Percentiles rank a stretch among this genome's conserved stretches.
These are phyloP conservation scores for Gadus macrocephalus DNA, from an alignment of 2,113 vertebrate species.

Conservation along the genomic window DNA sequence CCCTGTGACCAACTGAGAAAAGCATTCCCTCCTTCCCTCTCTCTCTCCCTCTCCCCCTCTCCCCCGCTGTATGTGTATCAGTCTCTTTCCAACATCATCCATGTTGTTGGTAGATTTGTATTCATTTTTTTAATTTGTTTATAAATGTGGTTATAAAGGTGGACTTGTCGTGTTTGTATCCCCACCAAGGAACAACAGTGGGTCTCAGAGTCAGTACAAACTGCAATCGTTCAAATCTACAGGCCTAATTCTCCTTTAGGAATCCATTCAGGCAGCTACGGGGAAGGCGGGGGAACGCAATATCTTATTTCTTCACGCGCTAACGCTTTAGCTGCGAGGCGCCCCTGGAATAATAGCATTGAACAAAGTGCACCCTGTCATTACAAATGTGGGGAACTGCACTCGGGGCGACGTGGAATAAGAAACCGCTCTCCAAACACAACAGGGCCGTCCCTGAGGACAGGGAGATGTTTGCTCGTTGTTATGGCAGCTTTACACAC, in stretches of 20 bases:
- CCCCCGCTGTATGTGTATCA: no score
- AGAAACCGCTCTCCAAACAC: conserved; percentile 35
- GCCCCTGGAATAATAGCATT: conserved; percentile 23
- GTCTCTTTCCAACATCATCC: no score
- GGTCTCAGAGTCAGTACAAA: neutral
- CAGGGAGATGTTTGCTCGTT: conserved; percentile 60
- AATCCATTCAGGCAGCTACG: neutral
- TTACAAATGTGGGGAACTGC: conserved; percentile 35
- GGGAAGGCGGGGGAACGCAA: neutral
- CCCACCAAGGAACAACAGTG: neutral
- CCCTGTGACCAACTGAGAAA: no score
- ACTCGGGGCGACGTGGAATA: conserved; percentile 32
- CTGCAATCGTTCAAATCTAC: neutral
- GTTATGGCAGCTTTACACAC: conserved; percentile 47
- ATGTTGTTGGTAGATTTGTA: neutral
- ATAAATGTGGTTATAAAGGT: neutral
- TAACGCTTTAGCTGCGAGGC: conserved; percentile 1
- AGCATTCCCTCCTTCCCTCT: no score
- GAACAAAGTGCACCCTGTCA: conserved; percentile 42
- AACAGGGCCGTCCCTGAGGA: conserved; percentile 32
- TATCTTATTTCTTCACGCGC: neutral
- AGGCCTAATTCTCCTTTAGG: neutral
- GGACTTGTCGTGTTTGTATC: no score
- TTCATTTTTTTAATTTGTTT: neutral
- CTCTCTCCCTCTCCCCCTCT: no score